phyloP scores from a whole-genome alignment of 2,888 invertebrate species.

The Ichneumoninae sp. region DNA sequence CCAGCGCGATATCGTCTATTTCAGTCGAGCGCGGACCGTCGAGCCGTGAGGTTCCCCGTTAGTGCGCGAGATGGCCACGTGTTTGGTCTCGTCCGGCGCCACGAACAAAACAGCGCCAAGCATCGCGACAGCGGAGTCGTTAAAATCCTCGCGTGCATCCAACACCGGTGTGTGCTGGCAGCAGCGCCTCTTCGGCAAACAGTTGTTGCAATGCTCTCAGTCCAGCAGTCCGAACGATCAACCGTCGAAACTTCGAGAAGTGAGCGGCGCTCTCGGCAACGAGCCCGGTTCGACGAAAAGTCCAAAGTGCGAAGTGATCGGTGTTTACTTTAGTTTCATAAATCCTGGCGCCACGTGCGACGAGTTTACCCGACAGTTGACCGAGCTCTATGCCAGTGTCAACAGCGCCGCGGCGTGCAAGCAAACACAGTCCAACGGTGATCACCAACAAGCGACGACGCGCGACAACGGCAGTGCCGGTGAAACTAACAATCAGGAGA shows the following conservation, averaged over 20 bases:
- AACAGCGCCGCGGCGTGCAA: slow-evolving; percentile 67
- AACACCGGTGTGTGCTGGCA: slow-evolving; percentile 76
- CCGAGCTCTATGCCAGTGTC: slow-evolving; percentile 85
- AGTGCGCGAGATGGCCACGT: slow-evolving; percentile 68
- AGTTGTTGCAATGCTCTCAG: slow-evolving; percentile 78
- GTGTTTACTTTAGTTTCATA: slow-evolving; percentile 90
- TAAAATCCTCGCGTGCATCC: slow-evolving; percentile 41
- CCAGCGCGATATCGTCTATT: slow-evolving; percentile 53
- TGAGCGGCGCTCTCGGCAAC: slow-evolving; percentile 72
- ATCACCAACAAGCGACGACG: slow-evolving; percentile 28
- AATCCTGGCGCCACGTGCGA: slow-evolving; percentile 89
- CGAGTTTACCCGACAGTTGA: slow-evolving; percentile 88
- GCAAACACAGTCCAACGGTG: slow-evolving; percentile 58
- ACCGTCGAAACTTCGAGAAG: slow-evolving; percentile 55
- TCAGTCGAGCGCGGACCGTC: slow-evolving; percentile 76
- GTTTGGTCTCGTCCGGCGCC: slow-evolving; percentile 59
- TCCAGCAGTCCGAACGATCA: slow-evolving; percentile 70
- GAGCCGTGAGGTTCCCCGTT: slow-evolving; percentile 59
- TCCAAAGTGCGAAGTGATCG: slow-evolving; percentile 85
- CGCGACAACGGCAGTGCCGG: slow-evolving; percentile 56
- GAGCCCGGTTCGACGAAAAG: slow-evolving; percentile 68
- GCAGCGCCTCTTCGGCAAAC: slow-evolving; percentile 81
- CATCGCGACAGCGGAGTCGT: slow-evolving; percentile 19
- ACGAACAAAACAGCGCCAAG: slow-evolving; percentile 37
- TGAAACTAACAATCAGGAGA: slow-evolving; percentile 65